Percentiles rank a stretch among this genome's conserved stretches.
Evolutionary conservation across 2,113 vertebrate species (phyloP).

Genomic region (Microcebus lehilahytsara): DNA sequence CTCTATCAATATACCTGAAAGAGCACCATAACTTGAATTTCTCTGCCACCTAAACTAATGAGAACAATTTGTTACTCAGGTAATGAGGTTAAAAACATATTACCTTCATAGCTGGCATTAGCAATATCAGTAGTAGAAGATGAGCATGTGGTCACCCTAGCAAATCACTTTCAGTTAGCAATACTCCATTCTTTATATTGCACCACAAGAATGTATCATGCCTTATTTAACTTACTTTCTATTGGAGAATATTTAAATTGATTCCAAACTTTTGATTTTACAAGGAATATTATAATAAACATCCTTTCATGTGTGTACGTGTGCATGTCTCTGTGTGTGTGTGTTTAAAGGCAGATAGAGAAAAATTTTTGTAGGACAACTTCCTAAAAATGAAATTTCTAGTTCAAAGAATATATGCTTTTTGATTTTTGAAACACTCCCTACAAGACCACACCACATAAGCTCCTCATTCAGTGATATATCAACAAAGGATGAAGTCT

Average conservation of each 20-base stretch:
- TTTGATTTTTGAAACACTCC: background rate
- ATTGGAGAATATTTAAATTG: background rate
- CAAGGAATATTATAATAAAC: background rate
- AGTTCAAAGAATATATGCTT: background rate
- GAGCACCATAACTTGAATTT: background rate
- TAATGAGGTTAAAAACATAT: no score
- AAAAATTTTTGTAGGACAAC: background rate
- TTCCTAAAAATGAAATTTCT: background rate
- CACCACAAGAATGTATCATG: background rate
- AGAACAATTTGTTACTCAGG: no score
- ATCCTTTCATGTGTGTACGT: background rate
- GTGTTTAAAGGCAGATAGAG: background rate
- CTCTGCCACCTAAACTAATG: no score
- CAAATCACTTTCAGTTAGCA: background rate
- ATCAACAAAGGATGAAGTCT: background rate
- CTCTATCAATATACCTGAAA: background rate
- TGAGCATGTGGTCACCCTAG: background rate
- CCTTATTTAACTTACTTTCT: background rate
- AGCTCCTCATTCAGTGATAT: background rate
- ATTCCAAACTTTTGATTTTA: background rate
- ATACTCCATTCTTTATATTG: background rate
- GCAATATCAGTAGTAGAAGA: no score
- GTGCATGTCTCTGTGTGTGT: background rate
- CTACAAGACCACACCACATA: background rate
- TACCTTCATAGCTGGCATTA: background rate